Base-by-base conservation (phyloP, 2,797 vertebrate genomes). In the Petrocephalus sullivani region DNA sequence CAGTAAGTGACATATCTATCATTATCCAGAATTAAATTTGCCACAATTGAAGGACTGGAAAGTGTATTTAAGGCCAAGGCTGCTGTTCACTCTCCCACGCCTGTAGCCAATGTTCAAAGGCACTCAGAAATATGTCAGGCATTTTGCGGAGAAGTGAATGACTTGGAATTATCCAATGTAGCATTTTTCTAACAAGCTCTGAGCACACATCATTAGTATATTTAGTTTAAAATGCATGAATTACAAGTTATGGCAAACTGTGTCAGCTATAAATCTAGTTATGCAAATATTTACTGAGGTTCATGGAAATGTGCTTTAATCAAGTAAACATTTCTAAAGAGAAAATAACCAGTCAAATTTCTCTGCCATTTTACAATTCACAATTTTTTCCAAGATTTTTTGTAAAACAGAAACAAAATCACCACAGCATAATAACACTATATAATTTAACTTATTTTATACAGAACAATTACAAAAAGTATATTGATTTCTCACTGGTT, bases 141-240 rank as follows among this genome's bases (percentile, higher is more conserved):
- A 67, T 83, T 54, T 46, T 67, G 60, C 12, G 60, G 81, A 49
- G 81, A 85, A 67, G 23, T 28, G 51, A 67, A 33, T 14, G 49
- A 41, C 91, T 92, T 92, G 88, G 92, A 93, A 94, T 94, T 94
- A 94, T 28, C 58, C 49, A 6, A 85, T 33, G 5, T 61, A 85
- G 46, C 82, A 85, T 21, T 89, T 54, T 83, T 41, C 57, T 56
- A 82, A 53, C 75, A 87, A 84, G 28, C 78, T n/a, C 23, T 33
- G 54, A 56, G 82, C 51, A 71, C 0, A 81, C 56, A 87, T 84
- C 83, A 51, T 71, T 49, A 28, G n/a, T 56, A 33, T 57, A 37
- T 81, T 53, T 51, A 53, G 14, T 10, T 12, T 81, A 87, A 82
- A 57, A 86, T 75, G 64, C 2, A 78, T 75, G 33, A 67, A 88